Evolutionary conservation across 2,113 vertebrate species (phyloP).

Genomic region (Urocynchramus pylzowi): DNA sequence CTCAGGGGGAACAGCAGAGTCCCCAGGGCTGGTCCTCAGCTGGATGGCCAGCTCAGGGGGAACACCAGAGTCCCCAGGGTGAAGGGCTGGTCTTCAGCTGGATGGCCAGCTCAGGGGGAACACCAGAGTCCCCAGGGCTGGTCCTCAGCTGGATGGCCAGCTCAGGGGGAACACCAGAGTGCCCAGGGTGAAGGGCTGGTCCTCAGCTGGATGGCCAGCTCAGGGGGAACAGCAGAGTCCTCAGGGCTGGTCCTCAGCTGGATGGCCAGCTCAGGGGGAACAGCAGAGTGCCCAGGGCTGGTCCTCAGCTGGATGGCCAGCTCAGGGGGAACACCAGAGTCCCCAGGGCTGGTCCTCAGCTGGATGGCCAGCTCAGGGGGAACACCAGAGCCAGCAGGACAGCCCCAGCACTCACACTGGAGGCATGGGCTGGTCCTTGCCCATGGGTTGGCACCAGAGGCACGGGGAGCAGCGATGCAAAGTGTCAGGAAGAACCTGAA

Average conservation of each 20-base stretch:
- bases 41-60: fast-evolving
- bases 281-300: too few relatives aligned
- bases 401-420: fast-evolving
- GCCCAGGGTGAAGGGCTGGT: neutral
- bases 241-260: neutral
- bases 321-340: too few relatives aligned
- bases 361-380: fast-evolving
- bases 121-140: neutral
- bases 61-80: too few relatives aligned
- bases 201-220: fast-evolving
- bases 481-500: neutral
- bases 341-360: neutral
- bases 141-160: fast-evolving
- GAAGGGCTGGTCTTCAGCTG: neutral
- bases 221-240: too few relatives aligned
- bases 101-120: fast-evolving
- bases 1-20: too few relatives aligned
- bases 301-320: fast-evolving
- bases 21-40: neutral
- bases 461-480: fast-evolving
- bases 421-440: fast-evolving
- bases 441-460: fast-evolving
- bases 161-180: too few relatives aligned
- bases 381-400: fast-evolving
- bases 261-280: fast-evolving